Evolutionary conservation across 2,113 vertebrate species (phyloP), one percentile per base, ranked within the genome.

Genomic region (Marmota monax): DNA sequence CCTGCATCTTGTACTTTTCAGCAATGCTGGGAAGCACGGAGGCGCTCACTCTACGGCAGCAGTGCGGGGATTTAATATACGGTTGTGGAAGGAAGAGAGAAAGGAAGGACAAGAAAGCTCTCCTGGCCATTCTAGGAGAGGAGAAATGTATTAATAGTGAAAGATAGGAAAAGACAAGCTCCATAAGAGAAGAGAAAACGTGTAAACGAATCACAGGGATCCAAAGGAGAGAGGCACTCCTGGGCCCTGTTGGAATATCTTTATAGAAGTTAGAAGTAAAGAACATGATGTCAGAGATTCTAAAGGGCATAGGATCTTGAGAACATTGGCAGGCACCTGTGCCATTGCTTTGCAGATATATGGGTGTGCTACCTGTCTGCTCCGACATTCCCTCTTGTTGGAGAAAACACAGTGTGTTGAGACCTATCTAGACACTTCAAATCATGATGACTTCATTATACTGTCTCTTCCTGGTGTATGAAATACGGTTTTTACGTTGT

Each of bases 11-110:
- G 12, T 18, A 5, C 5, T 83, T 72, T 77, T 29, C 11, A 4
- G 0, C 56, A 37, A 18, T 29, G 29, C 11, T 3, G 11, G 1
- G 70, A 74, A 10, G 17, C 11, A 2, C 4, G 39, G 22, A 10
- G 14, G 11, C 9, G 39, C 7, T 76, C 23, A 10, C 4, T 53
- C 25, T 27, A 5, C 11, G 56, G 9, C 18, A 23, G 37, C 3
- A 48, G 20, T 27, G 2, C 25, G 2, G 16, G 39, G 14, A 2
- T 25, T 34, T 39, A 73, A 39, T n/a, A 37, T 5, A 13, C 14
- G 9, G 37, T 16, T 65, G 13, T 73, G 11, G 12, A 25, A 74
- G 37, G 37, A 74, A 95, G 56, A 39, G 67, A 95, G 25, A 5
- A 13, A 48, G 14, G 16, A 25, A 74, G 34, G 32, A 45, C 29